phyloP scores from a whole-genome alignment of 2,113 vertebrate species.

The Oreochromis aureus region DNA sequence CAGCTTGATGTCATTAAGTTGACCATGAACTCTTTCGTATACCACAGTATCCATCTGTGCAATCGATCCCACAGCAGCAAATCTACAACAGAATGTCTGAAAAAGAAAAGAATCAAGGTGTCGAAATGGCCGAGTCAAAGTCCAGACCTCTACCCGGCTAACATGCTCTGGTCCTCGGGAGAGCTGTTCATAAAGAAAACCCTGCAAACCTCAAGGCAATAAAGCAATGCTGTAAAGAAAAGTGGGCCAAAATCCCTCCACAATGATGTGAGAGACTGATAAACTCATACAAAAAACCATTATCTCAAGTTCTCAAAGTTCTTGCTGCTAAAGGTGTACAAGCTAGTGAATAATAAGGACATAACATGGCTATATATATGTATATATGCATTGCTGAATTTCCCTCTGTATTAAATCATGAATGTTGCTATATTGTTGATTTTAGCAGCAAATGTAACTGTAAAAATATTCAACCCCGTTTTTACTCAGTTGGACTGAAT shows the following conservation, averaged over 20 bases:
- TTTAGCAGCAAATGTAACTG: neutral
- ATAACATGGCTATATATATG: neutral
- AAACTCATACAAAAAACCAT: neutral
- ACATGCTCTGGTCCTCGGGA: neutral
- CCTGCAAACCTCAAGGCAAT: neutral
- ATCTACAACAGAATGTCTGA: neutral
- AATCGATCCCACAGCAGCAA: neutral
- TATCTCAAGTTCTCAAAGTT: neutral
- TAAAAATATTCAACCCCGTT: conserved; percentile 20
- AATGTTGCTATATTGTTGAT: neutral
- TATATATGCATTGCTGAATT: neutral
- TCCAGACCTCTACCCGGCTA: neutral
- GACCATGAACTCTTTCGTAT: neutral
- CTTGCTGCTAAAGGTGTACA: neutral
- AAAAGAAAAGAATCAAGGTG: neutral
- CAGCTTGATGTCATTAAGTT: neutral
- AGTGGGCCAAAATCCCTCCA: neutral
- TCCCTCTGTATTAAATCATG: neutral
- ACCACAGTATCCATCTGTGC: neutral
- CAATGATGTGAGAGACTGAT: neutral
- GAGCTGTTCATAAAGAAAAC: neutral
- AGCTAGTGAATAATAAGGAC: neutral
- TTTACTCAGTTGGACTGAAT: conserved; percentile 32
- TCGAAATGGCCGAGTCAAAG: neutral
- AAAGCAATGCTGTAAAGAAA: neutral